Percentiles rank a stretch among this genome's conserved stretches.
These are phyloP conservation scores for Xestia ashworthii DNA, from an alignment of 2,888 invertebrate genomes.

Conservation along the genomic window DNA sequence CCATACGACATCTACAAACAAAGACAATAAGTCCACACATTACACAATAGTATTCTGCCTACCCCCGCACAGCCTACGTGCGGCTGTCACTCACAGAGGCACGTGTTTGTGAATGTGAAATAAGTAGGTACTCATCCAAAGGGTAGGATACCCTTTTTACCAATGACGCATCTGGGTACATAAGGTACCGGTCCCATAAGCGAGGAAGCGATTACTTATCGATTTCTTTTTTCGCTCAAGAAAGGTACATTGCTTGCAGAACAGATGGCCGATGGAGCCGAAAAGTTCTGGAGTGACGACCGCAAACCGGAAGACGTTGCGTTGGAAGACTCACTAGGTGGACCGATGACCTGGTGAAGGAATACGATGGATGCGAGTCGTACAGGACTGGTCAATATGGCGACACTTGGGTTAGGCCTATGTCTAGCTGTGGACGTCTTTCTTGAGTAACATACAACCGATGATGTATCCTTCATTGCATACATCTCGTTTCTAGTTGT, in stretches of 20 bases:
- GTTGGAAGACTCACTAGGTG: too few species aligned
- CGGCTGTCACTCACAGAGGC: not conserved
- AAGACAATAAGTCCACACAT: not conserved
- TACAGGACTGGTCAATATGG: too few species aligned
- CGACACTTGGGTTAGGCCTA: too few species aligned
- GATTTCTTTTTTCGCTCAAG: not conserved
- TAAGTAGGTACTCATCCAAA: not conserved
- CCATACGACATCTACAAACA: not conserved
- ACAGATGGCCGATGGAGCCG: too few species aligned
- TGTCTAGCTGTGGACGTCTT: too few species aligned
- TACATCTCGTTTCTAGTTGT: not conserved
- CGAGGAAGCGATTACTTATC: not conserved
- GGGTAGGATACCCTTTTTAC: not conserved
- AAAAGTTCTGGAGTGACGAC: too few species aligned
- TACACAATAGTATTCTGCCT: conserved; percentile 1
- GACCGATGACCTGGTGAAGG: too few species aligned
- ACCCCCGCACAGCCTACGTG: not conserved
- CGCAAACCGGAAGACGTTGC: too few species aligned
- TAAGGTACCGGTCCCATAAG: not conserved
- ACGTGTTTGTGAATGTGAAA: conserved; percentile 2
- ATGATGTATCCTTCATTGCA: not conserved
- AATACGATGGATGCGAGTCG: too few species aligned
- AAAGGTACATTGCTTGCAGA: too few species aligned
- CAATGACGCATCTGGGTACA: conserved; percentile 2
- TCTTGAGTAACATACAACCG: not conserved